Conservation (phyloP, 1,140 invertebrate species). For the Drosophila aff. region DNA sequence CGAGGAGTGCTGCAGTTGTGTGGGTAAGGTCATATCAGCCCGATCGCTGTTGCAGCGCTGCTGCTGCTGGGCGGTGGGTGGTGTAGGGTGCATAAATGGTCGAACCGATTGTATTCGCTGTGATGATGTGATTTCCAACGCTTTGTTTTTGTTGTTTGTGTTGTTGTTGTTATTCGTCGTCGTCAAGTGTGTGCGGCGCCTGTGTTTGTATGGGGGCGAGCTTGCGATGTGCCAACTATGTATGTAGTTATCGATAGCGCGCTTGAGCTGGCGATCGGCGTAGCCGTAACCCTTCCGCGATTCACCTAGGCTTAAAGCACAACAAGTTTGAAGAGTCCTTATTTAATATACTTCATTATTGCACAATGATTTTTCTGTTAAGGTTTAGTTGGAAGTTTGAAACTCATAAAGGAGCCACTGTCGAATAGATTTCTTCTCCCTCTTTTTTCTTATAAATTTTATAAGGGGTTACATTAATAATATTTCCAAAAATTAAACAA, state of each 20-base stretch:
- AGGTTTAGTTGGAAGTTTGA: neutral
- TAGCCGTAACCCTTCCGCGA: conserved; percentile 20
- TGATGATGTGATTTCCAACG: conserved; percentile 68
- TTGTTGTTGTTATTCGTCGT: conserved; percentile 49
- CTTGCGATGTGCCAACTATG: conserved; percentile 47
- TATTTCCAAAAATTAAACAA: too few relatives aligned
- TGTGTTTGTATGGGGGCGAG: conserved; percentile 32
- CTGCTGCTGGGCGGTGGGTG: conserved; percentile 22
- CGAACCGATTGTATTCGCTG: conserved; percentile 16
- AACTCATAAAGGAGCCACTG: neutral
- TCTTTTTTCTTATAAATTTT: too few relatives aligned
- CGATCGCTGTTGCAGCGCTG: neutral
- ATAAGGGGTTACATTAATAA: too few relatives aligned
- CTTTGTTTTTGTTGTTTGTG: conserved; percentile 59
- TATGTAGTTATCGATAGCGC: conserved; percentile 65
- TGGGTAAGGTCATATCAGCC: conserved; percentile 85
- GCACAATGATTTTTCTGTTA: neutral
- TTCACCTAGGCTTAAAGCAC: neutral
- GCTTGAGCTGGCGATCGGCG: conserved; percentile 46
- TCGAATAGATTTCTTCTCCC: too few relatives aligned
- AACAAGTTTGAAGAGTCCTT: neutral
- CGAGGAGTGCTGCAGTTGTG: conserved; percentile 97
- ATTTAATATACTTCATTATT: neutral
- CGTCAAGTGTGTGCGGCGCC: conserved; percentile 31
- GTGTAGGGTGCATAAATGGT: conserved; percentile 18